Evolutionary conservation across 2,888 invertebrate species (phyloP).

Genomic region (Nephrotoma flavescens): DNA sequence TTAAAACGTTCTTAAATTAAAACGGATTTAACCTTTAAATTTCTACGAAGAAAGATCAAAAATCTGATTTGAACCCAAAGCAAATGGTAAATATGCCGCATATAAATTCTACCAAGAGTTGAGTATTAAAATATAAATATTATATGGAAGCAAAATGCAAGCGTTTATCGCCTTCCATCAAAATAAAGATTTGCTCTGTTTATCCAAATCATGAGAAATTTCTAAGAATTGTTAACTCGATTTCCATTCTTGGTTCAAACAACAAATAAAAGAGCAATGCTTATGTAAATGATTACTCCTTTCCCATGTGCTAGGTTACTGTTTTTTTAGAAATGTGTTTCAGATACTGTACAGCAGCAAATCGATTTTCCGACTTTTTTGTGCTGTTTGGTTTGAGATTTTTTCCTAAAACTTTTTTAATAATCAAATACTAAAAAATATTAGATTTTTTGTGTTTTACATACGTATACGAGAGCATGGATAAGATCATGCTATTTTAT

Average conservation of each 20-base stretch:
- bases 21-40: no score
- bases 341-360: neutral
- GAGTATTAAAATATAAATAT: no score
- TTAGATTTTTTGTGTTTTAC: neutral
- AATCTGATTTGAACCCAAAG: no score
- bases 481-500: neutral
- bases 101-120: no score
- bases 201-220: neutral
- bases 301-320: neutral
- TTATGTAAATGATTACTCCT: neutral
- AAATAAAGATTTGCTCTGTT: no score
- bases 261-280: neutral
- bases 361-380: neutral
- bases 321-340: neutral
- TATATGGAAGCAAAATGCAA: no score
- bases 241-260: neutral
- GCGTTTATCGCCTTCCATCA: no score
- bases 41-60: no score
- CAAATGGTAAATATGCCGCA: no score
- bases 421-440: neutral
- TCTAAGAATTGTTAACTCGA: neutral
- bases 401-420: neutral
- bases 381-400: neutral
- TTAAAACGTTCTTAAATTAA: no score
- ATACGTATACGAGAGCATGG: neutral